A percentile compares a stretch with the other conserved stretches of the same genome.
These are phyloP conservation scores for Orchesella flavescens DNA, from an alignment of 2,888 invertebrate species.

Conservation along the genomic window DNA sequence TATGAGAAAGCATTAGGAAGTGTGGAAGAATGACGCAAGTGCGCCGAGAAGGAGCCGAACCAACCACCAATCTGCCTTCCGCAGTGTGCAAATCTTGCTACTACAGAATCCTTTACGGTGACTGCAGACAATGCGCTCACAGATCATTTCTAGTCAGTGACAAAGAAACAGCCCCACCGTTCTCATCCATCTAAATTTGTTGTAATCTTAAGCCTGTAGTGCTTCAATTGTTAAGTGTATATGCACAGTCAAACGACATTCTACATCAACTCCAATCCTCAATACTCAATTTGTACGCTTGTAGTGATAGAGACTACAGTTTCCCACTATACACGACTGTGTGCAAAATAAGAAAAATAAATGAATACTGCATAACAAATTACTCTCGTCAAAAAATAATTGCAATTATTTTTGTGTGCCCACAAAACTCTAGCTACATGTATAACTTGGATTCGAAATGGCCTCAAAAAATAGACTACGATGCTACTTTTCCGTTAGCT, in stretches of 20 bases:
- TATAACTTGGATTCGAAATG: constrained; percentile 11
- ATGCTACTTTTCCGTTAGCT: constrained; percentile 24
- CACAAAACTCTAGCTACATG: not conserved
- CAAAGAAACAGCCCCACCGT: constrained; percentile 55
- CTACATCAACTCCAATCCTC: constrained; percentile 24
- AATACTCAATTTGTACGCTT: constrained; percentile 60
- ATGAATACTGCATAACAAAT: not conserved
- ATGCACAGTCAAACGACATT: not conserved
- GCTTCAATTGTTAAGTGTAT: constrained; percentile 11
- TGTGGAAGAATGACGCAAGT: constrained; percentile 72
- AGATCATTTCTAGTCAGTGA: constrained; percentile 62
- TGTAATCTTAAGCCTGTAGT: constrained; percentile 8
- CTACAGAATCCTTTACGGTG: constrained; percentile 64
- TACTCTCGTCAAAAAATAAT: not conserved
- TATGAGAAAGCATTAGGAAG: constrained; percentile 63
- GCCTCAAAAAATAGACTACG: constrained; percentile 2
- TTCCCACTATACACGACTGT: not conserved
- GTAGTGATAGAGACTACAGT: not conserved
- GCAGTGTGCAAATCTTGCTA: constrained; percentile 68
- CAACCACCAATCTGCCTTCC: constrained; percentile 68
- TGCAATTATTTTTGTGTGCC: not conserved
- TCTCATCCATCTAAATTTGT: constrained; percentile 32
- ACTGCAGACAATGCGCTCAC: constrained; percentile 71
- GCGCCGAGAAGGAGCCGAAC: constrained; percentile 65
- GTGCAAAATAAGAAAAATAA: not conserved